phyloP scores from a whole-genome alignment of 2,888 invertebrate genomes.

The Protonemura montana region DNA sequence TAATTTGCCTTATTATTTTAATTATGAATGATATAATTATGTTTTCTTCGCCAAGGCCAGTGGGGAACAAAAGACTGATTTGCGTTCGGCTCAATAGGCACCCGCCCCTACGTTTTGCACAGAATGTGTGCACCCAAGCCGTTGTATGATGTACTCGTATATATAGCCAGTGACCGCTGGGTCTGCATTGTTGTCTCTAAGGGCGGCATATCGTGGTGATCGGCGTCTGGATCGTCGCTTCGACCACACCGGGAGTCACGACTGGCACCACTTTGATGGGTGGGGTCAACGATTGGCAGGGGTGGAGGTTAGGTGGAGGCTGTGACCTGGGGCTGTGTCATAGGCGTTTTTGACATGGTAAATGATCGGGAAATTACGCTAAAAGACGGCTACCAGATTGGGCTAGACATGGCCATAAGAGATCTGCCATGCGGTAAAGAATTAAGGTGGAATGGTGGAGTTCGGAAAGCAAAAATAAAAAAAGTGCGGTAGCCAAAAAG shows the following conservation, averaged over 20 bases:
- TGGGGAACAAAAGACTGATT: not conserved
- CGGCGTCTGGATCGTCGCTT: no score
- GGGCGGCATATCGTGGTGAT: not conserved
- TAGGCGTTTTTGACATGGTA: no score
- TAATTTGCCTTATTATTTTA: conserved; percentile 5
- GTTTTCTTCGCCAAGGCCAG: not conserved
- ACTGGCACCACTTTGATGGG: not conserved
- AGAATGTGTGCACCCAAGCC: not conserved
- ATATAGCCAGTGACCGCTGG: not conserved
- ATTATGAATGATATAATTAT: conserved; percentile 5
- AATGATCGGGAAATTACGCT: no score
- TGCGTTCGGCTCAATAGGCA: not conserved
- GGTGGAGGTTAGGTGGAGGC: no score
- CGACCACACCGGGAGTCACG: not conserved
- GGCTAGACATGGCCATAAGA: no score
- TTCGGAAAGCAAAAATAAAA: no score
- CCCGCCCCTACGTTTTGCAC: not conserved
- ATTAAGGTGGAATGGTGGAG: no score
- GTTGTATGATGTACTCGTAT: not conserved
- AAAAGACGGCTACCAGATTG: no score
- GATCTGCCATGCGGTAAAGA: no score
- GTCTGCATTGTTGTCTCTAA: not conserved
- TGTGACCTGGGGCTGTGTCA: no score
- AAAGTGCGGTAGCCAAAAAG: no score
- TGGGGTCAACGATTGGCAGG: not conserved